These are phyloP conservation scores for sheep (Ovis aries) DNA, from an alignment of 2,113 vertebrate genomes.

Conservation along the genomic window DNA sequence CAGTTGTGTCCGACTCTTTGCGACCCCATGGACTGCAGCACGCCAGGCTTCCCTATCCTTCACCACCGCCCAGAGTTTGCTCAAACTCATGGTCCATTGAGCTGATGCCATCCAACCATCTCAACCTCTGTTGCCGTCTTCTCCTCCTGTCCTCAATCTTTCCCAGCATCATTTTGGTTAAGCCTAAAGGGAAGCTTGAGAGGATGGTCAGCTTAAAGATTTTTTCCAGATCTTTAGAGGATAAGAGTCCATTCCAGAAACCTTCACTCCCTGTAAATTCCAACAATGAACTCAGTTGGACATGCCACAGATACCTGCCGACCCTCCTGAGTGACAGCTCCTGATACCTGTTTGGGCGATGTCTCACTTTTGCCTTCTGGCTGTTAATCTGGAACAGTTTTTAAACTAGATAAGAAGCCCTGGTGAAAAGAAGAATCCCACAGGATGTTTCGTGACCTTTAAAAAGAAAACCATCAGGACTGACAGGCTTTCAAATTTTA, in stretches of 20 bases:
- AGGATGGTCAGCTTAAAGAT: neutral
- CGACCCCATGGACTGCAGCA: neutral
- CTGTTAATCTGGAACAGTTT: neutral
- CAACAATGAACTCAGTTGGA: neutral
- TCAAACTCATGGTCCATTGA: neutral
- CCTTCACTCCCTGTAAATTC: neutral
- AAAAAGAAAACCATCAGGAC: conserved; percentile 28
- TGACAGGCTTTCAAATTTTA: neutral
- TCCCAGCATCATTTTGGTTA: neutral
- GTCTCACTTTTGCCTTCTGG: neutral
- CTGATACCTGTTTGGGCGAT: neutral
- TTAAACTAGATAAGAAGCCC: neutral
- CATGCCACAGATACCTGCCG: too few relatives aligned
- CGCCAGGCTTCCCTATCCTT: neutral
- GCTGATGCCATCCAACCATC: neutral
- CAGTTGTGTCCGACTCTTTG: neutral
- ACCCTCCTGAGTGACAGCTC: too few relatives aligned
- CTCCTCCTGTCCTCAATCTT: neutral
- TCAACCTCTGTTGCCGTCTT: neutral
- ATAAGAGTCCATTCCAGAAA: neutral
- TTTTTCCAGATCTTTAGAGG: neutral
- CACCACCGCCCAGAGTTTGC: neutral
- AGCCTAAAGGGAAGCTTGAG: neutral
- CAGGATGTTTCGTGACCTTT: conserved; percentile 27
- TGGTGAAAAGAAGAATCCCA: neutral